These are phyloP conservation scores for Sinocyclocheilus anshuiensis DNA, from an alignment of 2,113 vertebrate species.

Conservation along the genomic window DNA sequence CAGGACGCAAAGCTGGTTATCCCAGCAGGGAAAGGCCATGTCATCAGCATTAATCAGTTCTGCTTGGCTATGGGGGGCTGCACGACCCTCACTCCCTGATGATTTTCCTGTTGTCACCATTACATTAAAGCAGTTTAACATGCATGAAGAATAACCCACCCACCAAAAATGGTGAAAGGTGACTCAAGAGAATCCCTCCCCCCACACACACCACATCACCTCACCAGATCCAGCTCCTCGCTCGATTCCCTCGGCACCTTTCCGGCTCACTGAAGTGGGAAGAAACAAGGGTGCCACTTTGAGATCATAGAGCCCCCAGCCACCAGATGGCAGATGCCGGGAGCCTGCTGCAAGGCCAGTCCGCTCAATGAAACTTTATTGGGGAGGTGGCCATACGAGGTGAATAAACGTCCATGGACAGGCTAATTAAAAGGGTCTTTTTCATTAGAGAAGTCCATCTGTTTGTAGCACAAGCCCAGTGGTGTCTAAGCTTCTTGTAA, in stretches of 20 bases:
- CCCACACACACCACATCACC: conserved; percentile 30
- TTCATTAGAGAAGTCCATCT: conserved; percentile 87
- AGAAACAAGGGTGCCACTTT: conserved; percentile 66
- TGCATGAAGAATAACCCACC: conserved; percentile 41
- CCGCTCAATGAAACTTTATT: conserved; percentile 80
- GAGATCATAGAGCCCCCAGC: conserved; percentile 73
- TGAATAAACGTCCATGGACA: conserved; percentile 83
- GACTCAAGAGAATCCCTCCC: conserved; percentile 9
- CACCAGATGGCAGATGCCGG: conserved; percentile 87
- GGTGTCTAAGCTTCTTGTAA: conserved; percentile 68
- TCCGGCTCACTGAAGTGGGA: conserved; percentile 71
- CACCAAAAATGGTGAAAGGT: conserved; percentile 55
- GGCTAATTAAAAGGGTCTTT: conserved; percentile 86
- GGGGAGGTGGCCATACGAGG: conserved; percentile 69
- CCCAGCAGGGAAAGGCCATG: neutral
- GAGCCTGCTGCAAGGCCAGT: conserved; percentile 75
- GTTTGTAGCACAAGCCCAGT: conserved; percentile 75
- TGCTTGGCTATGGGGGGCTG: neutral
- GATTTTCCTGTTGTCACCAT: conserved; percentile 27
- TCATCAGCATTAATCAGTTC: neutral
- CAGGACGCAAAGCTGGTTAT: neutral
- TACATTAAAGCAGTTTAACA: conserved; percentile 17
- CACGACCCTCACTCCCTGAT: neutral
- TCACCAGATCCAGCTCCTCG: too few relatives aligned
- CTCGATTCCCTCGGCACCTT: too few relatives aligned